A percentile compares a stretch with the other conserved stretches of the same genome.
Conservation (phyloP, 1,140 invertebrate genomes). For the Trissolcus basalis region DNA sequence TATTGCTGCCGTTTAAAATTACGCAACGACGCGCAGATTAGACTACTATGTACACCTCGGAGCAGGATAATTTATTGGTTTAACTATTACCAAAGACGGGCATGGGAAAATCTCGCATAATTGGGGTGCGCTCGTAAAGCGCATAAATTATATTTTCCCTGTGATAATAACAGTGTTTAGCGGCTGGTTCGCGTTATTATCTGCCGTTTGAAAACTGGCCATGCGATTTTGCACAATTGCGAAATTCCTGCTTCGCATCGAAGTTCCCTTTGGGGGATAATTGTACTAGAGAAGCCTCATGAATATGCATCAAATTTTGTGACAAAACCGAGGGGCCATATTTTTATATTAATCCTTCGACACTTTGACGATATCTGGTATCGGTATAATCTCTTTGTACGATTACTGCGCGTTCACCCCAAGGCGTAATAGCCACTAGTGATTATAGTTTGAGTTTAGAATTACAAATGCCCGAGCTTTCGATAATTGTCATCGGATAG, state of each 20-base stretch:
- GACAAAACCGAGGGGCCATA: slow-evolving; percentile 27
- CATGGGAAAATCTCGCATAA: slow-evolving; percentile 2
- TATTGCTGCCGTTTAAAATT: not conserved
- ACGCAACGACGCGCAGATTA: not conserved
- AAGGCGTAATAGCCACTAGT: slow-evolving; percentile 40
- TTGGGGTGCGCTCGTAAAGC: not conserved
- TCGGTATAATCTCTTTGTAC: slow-evolving; percentile 40
- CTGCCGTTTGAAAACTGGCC: too few species aligned
- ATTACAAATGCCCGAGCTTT: slow-evolving; percentile 45
- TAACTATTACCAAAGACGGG: not conserved
- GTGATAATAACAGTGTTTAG: too few species aligned
- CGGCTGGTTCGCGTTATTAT: too few species aligned
- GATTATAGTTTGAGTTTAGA: slow-evolving; percentile 57
- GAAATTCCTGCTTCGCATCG: not conserved
- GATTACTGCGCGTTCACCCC: slow-evolving; percentile 26
- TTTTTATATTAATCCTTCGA: slow-evolving; percentile 32
- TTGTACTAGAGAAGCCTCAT: not conserved
- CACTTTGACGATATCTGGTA: slow-evolving; percentile 42
- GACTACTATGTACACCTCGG: not conserved
- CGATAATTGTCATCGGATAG: slow-evolving; percentile 52
- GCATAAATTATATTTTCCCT: not conserved
- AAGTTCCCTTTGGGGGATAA: not conserved
- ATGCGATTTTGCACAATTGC: not conserved
- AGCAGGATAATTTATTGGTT: slow-evolving; percentile 8
- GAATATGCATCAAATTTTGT: slow-evolving; percentile 14